These are phyloP conservation scores for Nymphalis io DNA, from an alignment of 1,140 invertebrate species.

Conservation along the genomic window DNA sequence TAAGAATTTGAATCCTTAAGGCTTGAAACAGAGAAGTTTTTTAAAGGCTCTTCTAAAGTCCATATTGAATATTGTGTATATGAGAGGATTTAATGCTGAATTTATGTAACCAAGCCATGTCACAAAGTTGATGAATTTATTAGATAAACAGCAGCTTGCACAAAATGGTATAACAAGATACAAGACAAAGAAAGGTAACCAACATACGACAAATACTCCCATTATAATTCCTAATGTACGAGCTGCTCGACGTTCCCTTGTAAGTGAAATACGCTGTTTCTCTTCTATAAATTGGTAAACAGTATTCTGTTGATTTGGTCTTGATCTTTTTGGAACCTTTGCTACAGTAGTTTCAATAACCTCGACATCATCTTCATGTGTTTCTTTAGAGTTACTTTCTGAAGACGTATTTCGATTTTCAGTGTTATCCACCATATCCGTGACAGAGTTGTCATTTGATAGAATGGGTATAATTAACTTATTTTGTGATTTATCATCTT, in stretches of 20 bases:
- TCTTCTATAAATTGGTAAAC: constrained; percentile 96
- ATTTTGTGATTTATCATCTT: constrained; percentile 77
- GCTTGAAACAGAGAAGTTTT: constrained; percentile 87
- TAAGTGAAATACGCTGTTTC: constrained; percentile 95
- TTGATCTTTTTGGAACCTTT: constrained; percentile 52
- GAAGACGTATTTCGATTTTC: constrained; percentile 72
- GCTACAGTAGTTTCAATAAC: constrained; percentile 52
- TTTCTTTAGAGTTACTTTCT: constrained; percentile 76
- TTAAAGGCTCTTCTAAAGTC: constrained; percentile 97
- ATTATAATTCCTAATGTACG: constrained; percentile 96
- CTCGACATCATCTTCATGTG: constrained; percentile 68
- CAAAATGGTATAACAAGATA: constrained; percentile 96
- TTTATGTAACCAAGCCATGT: constrained; percentile 99
- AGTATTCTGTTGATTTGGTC: constrained; percentile 79
- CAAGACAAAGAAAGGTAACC: constrained; percentile 98
- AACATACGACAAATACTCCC: constrained; percentile 97
- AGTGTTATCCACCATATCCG: constrained; percentile 80
- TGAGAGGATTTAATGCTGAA: constrained; percentile 97
- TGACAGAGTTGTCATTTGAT: constrained; percentile 84
- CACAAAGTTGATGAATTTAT: constrained; percentile 92
- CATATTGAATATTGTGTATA: constrained; percentile 98
- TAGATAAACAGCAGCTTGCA: constrained; percentile 87
- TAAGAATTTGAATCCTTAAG: constrained; percentile 42
- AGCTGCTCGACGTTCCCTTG: constrained; percentile 94
- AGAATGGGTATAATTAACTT: constrained; percentile 82